These are phyloP conservation scores for Nothura maculosa DNA, from an alignment of 2,797 vertebrate species.

Conservation along the genomic window DNA sequence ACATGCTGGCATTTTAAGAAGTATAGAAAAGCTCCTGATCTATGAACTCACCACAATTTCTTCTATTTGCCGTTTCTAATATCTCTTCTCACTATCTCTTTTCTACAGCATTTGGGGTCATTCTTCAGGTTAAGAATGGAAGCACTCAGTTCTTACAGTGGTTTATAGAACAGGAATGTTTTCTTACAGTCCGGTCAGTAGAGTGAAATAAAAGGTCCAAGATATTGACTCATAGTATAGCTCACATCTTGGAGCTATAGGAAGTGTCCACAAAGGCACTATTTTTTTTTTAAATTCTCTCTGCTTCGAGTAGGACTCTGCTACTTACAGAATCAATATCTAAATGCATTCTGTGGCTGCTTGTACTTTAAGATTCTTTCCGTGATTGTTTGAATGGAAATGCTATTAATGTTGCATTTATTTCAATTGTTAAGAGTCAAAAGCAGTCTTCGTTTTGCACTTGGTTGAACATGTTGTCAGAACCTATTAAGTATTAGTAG, in stretches of 20 bases:
- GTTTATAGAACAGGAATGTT: not conserved
- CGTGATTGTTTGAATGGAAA: not conserved
- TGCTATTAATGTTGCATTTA: fast-evolving
- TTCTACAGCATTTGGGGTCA: not conserved
- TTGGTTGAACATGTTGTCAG: not conserved
- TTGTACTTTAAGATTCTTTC: not conserved
- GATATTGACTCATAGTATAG: not conserved
- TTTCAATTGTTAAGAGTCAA: not conserved
- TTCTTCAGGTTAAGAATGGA: not conserved
- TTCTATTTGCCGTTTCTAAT: not conserved
- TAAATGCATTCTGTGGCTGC: not conserved
- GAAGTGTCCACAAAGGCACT: not conserved
- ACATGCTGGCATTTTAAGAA: not conserved
- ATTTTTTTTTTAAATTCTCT: not conserved
- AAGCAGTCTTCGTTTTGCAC: not conserved
- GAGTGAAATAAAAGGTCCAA: not conserved
- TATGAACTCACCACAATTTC: not conserved
- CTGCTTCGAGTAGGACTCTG: not conserved
- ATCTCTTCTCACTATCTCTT: not conserved
- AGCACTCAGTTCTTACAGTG: not conserved
- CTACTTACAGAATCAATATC: not conserved
- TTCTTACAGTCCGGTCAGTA: not conserved
- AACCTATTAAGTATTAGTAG: not conserved
- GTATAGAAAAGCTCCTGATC: not conserved
- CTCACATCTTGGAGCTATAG: not conserved